Percentiles rank a stretch among this genome's conserved stretches.
phyloP scores from a whole-genome alignment of 2,113 vertebrate species.

The Gymnarchus niloticus region DNA sequence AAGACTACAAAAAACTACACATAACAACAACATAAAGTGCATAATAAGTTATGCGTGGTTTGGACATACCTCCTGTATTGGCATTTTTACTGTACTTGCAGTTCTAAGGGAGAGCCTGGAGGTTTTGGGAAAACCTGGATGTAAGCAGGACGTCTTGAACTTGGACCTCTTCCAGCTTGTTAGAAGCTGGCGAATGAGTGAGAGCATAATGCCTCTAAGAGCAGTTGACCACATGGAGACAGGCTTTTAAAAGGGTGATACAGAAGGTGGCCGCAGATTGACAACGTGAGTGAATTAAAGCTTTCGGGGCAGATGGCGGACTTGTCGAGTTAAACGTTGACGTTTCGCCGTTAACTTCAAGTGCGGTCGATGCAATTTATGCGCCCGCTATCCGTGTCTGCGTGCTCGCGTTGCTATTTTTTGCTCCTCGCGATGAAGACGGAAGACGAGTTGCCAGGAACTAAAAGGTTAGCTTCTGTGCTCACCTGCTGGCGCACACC shows the following conservation, averaged over 20 bases:
- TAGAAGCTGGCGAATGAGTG: not conserved
- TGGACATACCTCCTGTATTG: not conserved
- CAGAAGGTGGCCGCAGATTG: not conserved
- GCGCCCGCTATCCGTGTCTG: not conserved
- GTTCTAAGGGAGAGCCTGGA: not conserved
- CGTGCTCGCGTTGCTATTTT: not conserved
- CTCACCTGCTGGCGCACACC: conserved; percentile 4
- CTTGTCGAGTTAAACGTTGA: not conserved
- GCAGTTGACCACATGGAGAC: no score
- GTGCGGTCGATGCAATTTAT: not conserved
- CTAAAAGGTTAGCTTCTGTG: not conserved
- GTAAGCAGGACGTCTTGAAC: not conserved
- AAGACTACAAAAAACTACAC: no score
- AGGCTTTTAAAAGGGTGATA: not conserved
- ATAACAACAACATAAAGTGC: no score
- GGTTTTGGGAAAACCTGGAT: not conserved
- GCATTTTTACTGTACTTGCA: not conserved
- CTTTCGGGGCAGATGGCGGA: not conserved
- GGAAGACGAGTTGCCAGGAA: not conserved
- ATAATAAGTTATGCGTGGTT: not conserved
- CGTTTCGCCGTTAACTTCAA: not conserved
- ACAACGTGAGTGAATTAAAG: not conserved
- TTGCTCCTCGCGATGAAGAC: not conserved
- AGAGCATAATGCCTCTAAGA: not conserved
- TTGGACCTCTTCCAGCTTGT: not conserved